A percentile compares a stretch with the other conserved stretches of the same genome.
Evolutionary conservation across 2,888 invertebrate genomes (phyloP).

Genomic region (Ormyrus pomaceus): DNA sequence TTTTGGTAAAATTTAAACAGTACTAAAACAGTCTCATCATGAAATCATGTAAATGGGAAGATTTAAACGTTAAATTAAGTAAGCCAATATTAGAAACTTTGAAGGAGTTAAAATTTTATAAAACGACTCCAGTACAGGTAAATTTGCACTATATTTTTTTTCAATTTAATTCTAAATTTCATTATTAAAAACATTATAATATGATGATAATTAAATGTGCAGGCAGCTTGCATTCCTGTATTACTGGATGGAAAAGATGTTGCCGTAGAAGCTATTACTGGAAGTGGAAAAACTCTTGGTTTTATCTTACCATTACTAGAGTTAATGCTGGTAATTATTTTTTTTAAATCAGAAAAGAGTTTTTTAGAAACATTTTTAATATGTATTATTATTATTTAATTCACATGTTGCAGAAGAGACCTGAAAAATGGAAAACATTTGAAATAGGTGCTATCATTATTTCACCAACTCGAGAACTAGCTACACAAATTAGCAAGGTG

Average conservation of each 20-base stretch:
- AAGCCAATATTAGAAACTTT: conserved; percentile 76
- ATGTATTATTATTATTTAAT: no score
- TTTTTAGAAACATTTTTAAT: no score
- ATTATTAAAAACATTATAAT: conserved; percentile 20
- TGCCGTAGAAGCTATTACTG: conserved; percentile 98
- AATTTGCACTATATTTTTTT: conserved; percentile 5
- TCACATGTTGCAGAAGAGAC: conserved; percentile 77
- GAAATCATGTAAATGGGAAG: conserved; percentile 75
- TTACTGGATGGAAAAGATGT: conserved; percentile 95
- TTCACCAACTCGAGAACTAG: conserved; percentile 97
- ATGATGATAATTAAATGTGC: conserved; percentile 45
- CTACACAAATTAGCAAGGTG: conserved; percentile 89
- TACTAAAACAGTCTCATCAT: conserved; percentile 58
- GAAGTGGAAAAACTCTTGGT: conserved; percentile 98
- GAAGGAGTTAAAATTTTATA: conserved; percentile 77
- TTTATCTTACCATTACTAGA: conserved; percentile 95
- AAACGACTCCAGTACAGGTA: conserved; percentile 81
- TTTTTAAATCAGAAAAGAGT: not conserved
- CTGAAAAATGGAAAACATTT: conserved; percentile 81
- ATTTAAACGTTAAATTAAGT: conserved; percentile 75
- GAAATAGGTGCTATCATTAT: conserved; percentile 93
- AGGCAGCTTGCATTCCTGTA: conserved; percentile 93
- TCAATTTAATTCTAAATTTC: conserved; percentile 11
- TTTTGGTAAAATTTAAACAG: no score
- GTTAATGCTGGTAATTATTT: conserved; percentile 79